A percentile compares a stretch with the other conserved stretches of the same genome.
Evolutionary conservation across 2,113 vertebrate genomes (phyloP).

Genomic region (Phycodurus eques): DNA sequence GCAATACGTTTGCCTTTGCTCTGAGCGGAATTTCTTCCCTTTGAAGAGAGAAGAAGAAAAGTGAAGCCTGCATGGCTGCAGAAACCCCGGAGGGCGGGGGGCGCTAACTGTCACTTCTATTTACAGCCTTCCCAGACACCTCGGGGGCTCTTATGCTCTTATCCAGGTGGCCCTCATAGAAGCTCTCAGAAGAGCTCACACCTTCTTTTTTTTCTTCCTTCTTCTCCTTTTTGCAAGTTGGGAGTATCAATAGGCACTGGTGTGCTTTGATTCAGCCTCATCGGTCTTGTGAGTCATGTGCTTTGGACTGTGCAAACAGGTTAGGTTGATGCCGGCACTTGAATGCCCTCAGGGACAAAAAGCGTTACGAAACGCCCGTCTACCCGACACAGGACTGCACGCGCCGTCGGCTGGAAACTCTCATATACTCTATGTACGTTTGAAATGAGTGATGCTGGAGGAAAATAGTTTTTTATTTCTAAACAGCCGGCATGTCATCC

Average conservation of each 20-base stretch:
- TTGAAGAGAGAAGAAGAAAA: constrained; percentile 61
- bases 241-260: constrained; percentile 65
- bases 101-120: constrained; percentile 72
- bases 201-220: constrained; percentile 42
- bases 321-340: constrained; percentile 68
- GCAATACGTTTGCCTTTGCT: constrained; percentile 57
- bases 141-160: constrained; percentile 65
- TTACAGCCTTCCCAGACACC: constrained; percentile 72
- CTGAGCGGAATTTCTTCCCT: constrained; percentile 58
- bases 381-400: constrained; percentile 30
- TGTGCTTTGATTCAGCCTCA: constrained; percentile 74
- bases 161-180: constrained; percentile 74
- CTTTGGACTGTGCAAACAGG: constrained; percentile 68
- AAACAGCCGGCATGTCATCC: not conserved
- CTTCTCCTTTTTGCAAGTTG: constrained; percentile 30
- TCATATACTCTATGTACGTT: not conserved
- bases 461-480: not conserved
- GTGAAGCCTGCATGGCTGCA: constrained; percentile 59
- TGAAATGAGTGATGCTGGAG: not conserved
- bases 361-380: constrained; percentile 61
- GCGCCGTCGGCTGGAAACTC: constrained; percentile 25
- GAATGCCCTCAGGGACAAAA: constrained; percentile 65
- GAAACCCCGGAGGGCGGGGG: constrained; percentile 54
- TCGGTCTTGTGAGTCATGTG: constrained; percentile 67
- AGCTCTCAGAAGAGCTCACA: constrained; percentile 65